phyloP scores from a whole-genome alignment of 1,140 invertebrate genomes.

The Hycleus cichorii region DNA sequence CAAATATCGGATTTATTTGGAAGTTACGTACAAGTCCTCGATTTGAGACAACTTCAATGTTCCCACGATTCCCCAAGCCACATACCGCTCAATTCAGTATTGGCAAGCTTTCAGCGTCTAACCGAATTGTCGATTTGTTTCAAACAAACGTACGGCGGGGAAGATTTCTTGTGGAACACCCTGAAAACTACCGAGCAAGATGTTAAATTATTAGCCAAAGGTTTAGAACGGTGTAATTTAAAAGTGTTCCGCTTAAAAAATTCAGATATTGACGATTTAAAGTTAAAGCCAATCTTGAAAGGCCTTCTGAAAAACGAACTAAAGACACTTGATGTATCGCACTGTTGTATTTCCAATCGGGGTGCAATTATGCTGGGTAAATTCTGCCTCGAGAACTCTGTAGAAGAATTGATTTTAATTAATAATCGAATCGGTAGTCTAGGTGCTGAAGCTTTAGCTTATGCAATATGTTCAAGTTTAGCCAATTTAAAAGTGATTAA shows the following conservation, averaged over 20 bases:
- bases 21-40: slow-evolving; percentile 39
- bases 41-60: slow-evolving; percentile 21
- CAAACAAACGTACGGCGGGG: slow-evolving; percentile 34
- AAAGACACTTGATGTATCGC: slow-evolving; percentile 45
- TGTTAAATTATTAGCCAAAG: slow-evolving; percentile 42
- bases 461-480: background rate
- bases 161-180: slow-evolving; percentile 42
- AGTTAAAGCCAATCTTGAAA: slow-evolving; percentile 43
- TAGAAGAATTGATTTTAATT: slow-evolving; percentile 40
- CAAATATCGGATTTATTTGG: slow-evolving; percentile 43
- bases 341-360: slow-evolving; percentile 44
- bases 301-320: slow-evolving; percentile 40
- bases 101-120: slow-evolving; percentile 42
- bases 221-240: slow-evolving; percentile 42
- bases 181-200: slow-evolving; percentile 45
- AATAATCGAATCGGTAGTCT: slow-evolving; percentile 45
- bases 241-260: slow-evolving; percentile 43
- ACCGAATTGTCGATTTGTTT: slow-evolving; percentile 42
- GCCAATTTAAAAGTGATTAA: background rate
- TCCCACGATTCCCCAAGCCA: slow-evolving; percentile 37
- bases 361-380: slow-evolving; percentile 42
- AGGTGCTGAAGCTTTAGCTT: slow-evolving; percentile 14
- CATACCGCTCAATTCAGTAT: slow-evolving; percentile 44
- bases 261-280: slow-evolving; percentile 45
- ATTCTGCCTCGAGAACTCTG: slow-evolving; percentile 41